Evolutionary conservation across 2,797 vertebrate genomes (phyloP).

Genomic region (Orientallactaga sibirica): DNA sequence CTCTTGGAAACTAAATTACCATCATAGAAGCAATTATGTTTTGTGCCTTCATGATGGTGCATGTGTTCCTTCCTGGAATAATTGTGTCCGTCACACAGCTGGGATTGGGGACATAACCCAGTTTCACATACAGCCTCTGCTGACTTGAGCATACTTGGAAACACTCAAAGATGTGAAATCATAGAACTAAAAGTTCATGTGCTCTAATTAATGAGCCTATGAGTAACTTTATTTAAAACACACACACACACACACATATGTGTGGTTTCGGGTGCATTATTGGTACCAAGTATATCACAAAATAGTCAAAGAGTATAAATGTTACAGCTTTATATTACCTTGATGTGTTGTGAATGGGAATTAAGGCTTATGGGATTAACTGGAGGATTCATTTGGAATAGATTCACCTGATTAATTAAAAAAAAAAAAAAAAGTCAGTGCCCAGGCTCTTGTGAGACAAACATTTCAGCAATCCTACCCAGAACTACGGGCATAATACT

Average conservation of each 20-base stretch:
- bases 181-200: slow-evolving; percentile 4
- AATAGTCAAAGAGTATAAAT: neutral
- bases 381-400: neutral
- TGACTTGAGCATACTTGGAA: neutral
- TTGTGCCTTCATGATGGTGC: slow-evolving; percentile 42
- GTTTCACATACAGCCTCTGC: neutral
- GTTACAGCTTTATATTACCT: neutral
- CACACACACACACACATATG: too few relatives aligned
- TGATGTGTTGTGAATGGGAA: neutral
- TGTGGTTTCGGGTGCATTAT: neutral
- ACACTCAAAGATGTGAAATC: neutral
- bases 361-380: neutral
- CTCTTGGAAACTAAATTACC: slow-evolving; percentile 70
- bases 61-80: slow-evolving; percentile 51
- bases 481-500: neutral
- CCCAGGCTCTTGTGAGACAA: neutral
- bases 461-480: neutral
- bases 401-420: slow-evolving; percentile 1
- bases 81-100: slow-evolving; percentile 46
- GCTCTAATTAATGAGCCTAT: neutral
- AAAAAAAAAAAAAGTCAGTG: neutral
- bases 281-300: neutral
- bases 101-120: neutral
- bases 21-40: slow-evolving; percentile 62
- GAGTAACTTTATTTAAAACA: neutral